A percentile compares a stretch with the other conserved stretches of the same genome.
phyloP scores from a whole-genome alignment of 1,140 invertebrate species.

The Theocolax elegans region DNA sequence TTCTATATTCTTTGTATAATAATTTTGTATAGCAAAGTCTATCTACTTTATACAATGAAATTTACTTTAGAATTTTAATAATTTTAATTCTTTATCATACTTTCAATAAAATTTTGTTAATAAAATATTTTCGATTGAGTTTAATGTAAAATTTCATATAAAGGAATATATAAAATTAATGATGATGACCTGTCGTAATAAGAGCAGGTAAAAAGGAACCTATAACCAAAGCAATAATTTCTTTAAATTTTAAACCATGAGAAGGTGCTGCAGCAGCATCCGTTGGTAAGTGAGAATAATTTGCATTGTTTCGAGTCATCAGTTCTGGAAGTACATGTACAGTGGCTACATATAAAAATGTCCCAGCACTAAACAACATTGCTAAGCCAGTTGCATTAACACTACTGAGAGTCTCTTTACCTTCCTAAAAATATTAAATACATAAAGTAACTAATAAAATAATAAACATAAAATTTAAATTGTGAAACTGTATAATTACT shows the following conservation, averaged over 20 bases:
- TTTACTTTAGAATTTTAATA: too few species aligned
- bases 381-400: constrained; percentile 94
- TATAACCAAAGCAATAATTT: constrained; percentile 84
- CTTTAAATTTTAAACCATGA: constrained; percentile 76
- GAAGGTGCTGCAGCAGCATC: constrained; percentile 67
- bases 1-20: too few species aligned
- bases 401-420: constrained; percentile 79
- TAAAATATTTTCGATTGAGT: background rate
- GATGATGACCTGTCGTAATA: constrained; percentile 91
- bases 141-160: background rate
- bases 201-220: constrained; percentile 89
- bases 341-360: constrained; percentile 98
- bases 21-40: background rate
- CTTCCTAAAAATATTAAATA: constrained; percentile 65
- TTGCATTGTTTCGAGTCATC: constrained; percentile 69
- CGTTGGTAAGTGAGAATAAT: constrained; percentile 67
- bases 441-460: constrained; percentile 38
- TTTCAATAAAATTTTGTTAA: background rate
- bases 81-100: background rate
- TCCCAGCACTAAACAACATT: constrained; percentile 98
- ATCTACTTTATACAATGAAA: background rate
- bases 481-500: constrained; percentile 68
- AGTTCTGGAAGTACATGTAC: constrained; percentile 98
- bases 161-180: constrained; percentile 76
- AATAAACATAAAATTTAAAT: constrained; percentile 19